phyloP scores from a whole-genome alignment of 1,140 invertebrate species.

The Lanistes nyassanus region DNA sequence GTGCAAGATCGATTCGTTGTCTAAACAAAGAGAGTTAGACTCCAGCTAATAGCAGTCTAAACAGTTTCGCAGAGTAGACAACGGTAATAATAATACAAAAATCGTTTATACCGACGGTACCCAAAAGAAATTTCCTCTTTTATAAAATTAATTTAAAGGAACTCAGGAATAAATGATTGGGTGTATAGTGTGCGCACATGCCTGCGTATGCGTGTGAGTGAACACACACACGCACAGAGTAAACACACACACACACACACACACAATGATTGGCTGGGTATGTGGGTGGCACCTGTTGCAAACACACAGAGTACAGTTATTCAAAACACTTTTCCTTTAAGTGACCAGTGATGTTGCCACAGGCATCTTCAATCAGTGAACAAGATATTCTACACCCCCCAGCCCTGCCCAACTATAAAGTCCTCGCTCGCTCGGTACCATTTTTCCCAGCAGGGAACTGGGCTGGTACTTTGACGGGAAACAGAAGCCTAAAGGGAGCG shows the following conservation, averaged over 20 bases:
- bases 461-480: background rate
- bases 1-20: background rate
- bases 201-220: constrained; percentile 1
- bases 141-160: background rate
- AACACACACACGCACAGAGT: background rate
- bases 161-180: background rate
- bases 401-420: too few species aligned
- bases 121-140: background rate
- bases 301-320: background rate
- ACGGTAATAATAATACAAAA: too few species aligned
- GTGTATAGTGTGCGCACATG: background rate
- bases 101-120: background rate
- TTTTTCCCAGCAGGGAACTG: too few species aligned
- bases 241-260: constrained; percentile 13
- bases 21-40: background rate
- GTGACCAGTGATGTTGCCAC: background rate
- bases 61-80: too few species aligned
- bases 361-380: background rate
- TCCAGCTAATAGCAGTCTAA: too few species aligned
- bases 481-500: background rate
- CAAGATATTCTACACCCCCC: background rate
- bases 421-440: too few species aligned
- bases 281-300: background rate
- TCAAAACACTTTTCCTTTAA: background rate
- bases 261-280: background rate